phyloP scores from a whole-genome alignment of 1,140 invertebrate genomes.

The Caenorhabditis remanei region DNA sequence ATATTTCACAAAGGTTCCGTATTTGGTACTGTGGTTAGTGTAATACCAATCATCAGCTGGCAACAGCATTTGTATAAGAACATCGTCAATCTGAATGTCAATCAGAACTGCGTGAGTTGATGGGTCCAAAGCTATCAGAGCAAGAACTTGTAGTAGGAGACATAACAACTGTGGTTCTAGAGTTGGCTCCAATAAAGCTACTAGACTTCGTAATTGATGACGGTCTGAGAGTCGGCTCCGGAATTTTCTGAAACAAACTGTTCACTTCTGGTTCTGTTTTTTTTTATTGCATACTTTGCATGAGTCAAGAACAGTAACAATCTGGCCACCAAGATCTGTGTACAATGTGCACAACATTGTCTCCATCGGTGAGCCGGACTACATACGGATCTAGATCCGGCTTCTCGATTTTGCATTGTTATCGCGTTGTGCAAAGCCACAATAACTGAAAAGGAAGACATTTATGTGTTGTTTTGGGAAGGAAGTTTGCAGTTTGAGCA shows the following conservation, averaged over 20 bases:
- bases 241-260: conserved; percentile 70
- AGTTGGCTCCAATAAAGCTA: conserved; percentile 74
- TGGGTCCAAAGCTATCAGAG: conserved; percentile 82
- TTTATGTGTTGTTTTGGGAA: not conserved
- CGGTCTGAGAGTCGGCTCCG: conserved; percentile 70
- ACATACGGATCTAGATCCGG: conserved; percentile 78
- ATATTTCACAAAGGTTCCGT: conserved; percentile 84
- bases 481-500: conserved; percentile 49
- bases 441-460: conserved; percentile 78
- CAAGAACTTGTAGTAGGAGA: conserved; percentile 83
- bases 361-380: conserved; percentile 80
- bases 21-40: conserved; percentile 84
- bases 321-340: conserved; percentile 80
- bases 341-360: conserved; percentile 83
- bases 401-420: conserved; percentile 83
- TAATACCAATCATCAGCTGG: conserved; percentile 86
- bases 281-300: conserved; percentile 17
- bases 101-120: conserved; percentile 81
- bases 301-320: conserved; percentile 66
- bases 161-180: conserved; percentile 82
- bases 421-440: conserved; percentile 84
- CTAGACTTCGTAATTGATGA: conserved; percentile 73
- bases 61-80: conserved; percentile 83
- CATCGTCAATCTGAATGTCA: conserved; percentile 83
- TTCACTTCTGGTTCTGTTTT: not conserved